Percentiles rank a stretch among this genome's conserved stretches.
phyloP scores from a whole-genome alignment of 2,888 invertebrate species.

The Diadromus collaris region DNA sequence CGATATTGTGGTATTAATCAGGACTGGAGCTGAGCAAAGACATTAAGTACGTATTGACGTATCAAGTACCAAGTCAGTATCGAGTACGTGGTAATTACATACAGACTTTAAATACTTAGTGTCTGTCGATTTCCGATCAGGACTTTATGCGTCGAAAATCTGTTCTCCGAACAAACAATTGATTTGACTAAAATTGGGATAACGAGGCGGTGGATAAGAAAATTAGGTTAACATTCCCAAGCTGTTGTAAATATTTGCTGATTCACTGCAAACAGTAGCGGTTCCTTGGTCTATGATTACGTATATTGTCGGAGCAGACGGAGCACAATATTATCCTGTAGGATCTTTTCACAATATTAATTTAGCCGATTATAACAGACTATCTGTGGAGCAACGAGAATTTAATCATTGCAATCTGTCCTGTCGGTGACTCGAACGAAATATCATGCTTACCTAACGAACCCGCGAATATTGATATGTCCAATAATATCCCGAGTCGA shows the following conservation, averaged over 20 bases:
- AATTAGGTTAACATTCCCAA: background rate
- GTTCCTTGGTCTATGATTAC: background rate
- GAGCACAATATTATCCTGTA: too few relatives aligned
- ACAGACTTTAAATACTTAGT: too few relatives aligned
- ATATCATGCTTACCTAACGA: background rate
- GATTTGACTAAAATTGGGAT: background rate
- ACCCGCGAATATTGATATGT: slow-evolving; percentile 9
- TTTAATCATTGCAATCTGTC: background rate
- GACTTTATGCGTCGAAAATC: background rate
- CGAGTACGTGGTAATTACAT: too few relatives aligned
- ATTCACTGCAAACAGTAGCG: background rate
- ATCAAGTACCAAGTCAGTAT: too few relatives aligned
- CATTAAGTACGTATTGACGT: too few relatives aligned
- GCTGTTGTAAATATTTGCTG: background rate
- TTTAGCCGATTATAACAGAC: background rate
- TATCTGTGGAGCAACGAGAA: background rate
- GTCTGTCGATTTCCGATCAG: background rate
- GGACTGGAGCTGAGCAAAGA: too few relatives aligned
- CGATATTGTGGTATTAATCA: background rate
- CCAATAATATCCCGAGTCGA: slow-evolving; percentile 25
- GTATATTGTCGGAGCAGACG: background rate
- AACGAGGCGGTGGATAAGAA: background rate
- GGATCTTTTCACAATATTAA: background rate
- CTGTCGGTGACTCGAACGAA: slow-evolving; percentile 1
- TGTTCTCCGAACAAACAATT: background rate